phyloP scores from a whole-genome alignment of 1,140 invertebrate genomes.

The Brachionus paranguensis region DNA sequence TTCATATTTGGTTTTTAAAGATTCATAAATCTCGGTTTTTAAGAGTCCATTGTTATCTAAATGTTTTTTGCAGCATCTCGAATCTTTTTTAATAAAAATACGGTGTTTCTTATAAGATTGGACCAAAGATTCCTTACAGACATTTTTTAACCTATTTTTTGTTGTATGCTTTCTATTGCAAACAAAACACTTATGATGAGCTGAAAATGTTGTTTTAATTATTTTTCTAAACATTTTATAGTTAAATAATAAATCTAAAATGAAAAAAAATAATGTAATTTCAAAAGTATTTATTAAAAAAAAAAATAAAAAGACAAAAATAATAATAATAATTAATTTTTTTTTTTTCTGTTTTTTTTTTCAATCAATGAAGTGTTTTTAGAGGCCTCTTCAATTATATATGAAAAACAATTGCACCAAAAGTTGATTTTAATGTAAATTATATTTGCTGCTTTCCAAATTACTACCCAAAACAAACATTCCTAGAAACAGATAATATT shows the following conservation, averaged over 20 bases:
- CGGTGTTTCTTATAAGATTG: neutral
- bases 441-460: constrained; percentile 11
- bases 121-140: constrained; percentile 1
- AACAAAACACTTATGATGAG: constrained; percentile 15
- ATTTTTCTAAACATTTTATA: constrained; percentile 4
- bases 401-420: constrained; percentile 17
- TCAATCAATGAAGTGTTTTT: constrained; percentile 12
- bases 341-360: constrained; percentile 11
- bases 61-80: constrained; percentile 19
- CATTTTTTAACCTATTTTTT: constrained; percentile 5
- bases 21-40: neutral
- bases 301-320: constrained; percentile 17
- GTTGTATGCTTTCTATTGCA: constrained; percentile 11
- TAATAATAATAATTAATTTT: constrained; percentile 6
- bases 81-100: constrained; percentile 32
- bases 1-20: constrained; percentile 1
- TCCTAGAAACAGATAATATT: constrained; percentile 1
- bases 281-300: constrained; percentile 8
- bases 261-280: neutral
- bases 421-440: constrained; percentile 10
- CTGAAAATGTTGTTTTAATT: constrained; percentile 15
- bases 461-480: constrained; percentile 8
- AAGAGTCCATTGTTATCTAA: neutral
- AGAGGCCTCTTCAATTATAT: neutral
- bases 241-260: neutral